Percentiles rank a stretch among this genome's conserved stretches.
phyloP scores from a whole-genome alignment of 2,113 vertebrate species.

The Amazona vittata region DNA sequence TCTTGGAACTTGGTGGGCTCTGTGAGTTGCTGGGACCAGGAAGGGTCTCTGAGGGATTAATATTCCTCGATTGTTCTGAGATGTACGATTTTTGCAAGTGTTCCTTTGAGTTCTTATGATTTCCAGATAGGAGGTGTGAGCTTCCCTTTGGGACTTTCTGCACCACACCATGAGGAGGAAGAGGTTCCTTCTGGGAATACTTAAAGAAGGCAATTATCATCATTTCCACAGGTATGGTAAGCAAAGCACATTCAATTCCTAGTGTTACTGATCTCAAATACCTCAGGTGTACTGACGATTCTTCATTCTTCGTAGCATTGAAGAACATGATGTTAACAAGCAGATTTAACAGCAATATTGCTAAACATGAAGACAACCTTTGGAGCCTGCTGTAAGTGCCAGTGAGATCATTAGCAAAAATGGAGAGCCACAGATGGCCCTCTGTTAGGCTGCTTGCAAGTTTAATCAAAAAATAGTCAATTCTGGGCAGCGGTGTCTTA shows the following conservation, averaged over 20 bases:
- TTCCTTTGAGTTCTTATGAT: background rate
- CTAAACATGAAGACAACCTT: conserved; percentile 69
- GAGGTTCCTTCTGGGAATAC: conserved; percentile 41
- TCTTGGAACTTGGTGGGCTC: background rate
- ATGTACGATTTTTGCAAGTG: background rate
- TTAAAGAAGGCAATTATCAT: conserved; percentile 62
- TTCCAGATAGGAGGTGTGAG: background rate
- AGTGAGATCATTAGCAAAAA: background rate
- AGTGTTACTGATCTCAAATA: conserved; percentile 31
- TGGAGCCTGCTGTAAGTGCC: conserved; percentile 68
- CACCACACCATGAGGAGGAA: background rate
- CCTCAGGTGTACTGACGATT: background rate
- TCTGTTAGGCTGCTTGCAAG: background rate
- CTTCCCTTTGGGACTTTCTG: background rate
- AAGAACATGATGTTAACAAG: conserved; percentile 75
- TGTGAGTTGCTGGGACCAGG: background rate
- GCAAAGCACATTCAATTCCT: conserved; percentile 68
- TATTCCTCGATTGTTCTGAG: background rate
- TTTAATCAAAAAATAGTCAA: conserved; percentile 67
- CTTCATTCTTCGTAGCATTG: background rate
- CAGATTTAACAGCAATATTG: conserved; percentile 60
- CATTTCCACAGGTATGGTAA: conserved; percentile 63
- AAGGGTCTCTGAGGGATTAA: background rate
- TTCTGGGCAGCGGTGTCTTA: background rate
- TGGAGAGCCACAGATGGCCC: conserved; percentile 66